Conservation (phyloP, 2,113 vertebrate species). For the Eudyptes chrysolophus region DNA sequence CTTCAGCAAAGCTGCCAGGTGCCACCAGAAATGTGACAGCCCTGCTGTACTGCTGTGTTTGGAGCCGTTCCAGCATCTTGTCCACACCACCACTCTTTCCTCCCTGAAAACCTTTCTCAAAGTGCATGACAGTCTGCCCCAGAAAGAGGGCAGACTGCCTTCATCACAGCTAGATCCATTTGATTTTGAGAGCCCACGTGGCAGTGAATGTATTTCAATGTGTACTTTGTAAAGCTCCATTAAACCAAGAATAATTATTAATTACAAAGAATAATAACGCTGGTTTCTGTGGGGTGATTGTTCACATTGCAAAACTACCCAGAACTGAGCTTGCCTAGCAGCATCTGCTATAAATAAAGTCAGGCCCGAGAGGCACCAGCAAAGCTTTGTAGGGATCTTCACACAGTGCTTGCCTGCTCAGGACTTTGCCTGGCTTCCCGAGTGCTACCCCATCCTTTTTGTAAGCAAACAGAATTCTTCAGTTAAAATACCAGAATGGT, state of each 20-base stretch:
- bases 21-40: neutral
- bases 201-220: neutral
- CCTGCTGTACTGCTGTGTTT: neutral
- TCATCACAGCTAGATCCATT: neutral
- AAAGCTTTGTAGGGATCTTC: neutral
- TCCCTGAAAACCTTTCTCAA: neutral
- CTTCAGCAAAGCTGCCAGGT: neutral
- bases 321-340: neutral
- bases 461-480: neutral
- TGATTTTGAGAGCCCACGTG: neutral
- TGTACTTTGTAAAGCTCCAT: neutral
- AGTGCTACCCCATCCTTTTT: neutral
- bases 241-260: neutral
- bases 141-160: neutral
- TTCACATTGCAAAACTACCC: neutral
- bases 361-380: neutral
- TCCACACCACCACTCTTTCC: neutral
- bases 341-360: neutral
- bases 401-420: rapidly evolving
- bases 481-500: neutral
- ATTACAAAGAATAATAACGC: neutral
- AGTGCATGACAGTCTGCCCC: neutral
- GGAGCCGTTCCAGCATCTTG: neutral
- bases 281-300: neutral
- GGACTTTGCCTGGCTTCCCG: neutral